Conservation (phyloP, 2,113 vertebrate species). For the Trachemys scripta region DNA sequence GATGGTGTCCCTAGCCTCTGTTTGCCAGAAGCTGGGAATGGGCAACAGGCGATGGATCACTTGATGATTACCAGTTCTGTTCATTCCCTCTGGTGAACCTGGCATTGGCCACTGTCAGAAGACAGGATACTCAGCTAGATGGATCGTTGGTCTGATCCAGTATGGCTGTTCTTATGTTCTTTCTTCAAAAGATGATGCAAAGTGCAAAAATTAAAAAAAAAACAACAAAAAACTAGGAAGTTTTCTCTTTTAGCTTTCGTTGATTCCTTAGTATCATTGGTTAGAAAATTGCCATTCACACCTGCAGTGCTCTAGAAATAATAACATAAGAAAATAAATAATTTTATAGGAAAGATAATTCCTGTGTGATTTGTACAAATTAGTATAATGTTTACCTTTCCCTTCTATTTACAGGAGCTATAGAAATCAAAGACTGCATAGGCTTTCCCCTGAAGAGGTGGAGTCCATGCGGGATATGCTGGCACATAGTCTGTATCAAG, state of each 20-base stretch:
- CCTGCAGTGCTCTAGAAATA: background rate
- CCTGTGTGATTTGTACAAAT: background rate
- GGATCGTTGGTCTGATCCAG: too few relatives aligned
- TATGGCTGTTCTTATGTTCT: too few relatives aligned
- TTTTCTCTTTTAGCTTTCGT: background rate
- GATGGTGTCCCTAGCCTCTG: too few relatives aligned
- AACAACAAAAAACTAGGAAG: too few relatives aligned
- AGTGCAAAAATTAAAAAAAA: too few relatives aligned
- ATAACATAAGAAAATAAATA: background rate
- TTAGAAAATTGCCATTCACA: background rate
- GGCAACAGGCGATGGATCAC: too few relatives aligned
- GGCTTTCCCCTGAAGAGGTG: slow-evolving; percentile 84
- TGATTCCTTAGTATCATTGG: background rate
- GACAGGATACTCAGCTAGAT: too few relatives aligned
- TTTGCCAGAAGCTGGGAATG: too few relatives aligned
- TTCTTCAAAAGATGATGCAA: too few relatives aligned
- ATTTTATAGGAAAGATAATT: background rate
- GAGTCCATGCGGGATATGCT: slow-evolving; percentile 89
- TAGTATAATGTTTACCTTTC: background rate
- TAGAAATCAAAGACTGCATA: slow-evolving; percentile 66
- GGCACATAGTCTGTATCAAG: slow-evolving; percentile 92
- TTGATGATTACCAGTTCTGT: too few relatives aligned
- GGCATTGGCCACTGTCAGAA: too few relatives aligned
- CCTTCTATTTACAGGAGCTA: slow-evolving; percentile 68
- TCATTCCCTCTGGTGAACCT: too few relatives aligned